Conservation (phyloP, 2,797 vertebrate species). For the Crypturellus tataupa region DNA sequence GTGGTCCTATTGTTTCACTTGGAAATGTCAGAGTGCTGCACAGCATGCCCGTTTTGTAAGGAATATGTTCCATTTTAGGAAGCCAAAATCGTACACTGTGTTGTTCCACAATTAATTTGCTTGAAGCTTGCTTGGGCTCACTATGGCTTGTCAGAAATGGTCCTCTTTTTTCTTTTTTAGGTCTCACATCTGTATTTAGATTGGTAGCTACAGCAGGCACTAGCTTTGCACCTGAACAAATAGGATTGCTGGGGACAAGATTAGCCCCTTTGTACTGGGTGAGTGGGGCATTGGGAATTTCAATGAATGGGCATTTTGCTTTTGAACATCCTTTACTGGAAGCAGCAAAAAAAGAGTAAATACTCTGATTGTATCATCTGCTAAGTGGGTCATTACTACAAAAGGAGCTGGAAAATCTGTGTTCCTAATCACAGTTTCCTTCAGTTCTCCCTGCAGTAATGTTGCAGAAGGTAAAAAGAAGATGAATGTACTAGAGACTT, state of each 20-base stretch:
- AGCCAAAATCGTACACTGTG: conserved; percentile 24
- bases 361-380: conserved; percentile 47
- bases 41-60: conserved; percentile 57
- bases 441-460: background rate
- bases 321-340: conserved; percentile 63
- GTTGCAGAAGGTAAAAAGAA: background rate
- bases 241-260: conserved; percentile 26
- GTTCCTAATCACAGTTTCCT: conserved; percentile 29
- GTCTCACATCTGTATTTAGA: background rate
- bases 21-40: conserved; percentile 55
- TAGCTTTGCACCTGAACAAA: conserved; percentile 67
- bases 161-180: background rate
- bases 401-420: conserved; percentile 53
- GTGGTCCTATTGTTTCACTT: conserved; percentile 70
- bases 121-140: conserved; percentile 40
- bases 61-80: conserved; percentile 48
- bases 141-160: conserved; percentile 16
- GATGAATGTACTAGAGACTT: background rate
- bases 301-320: conserved; percentile 36
- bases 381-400: conserved; percentile 70
- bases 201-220: conserved; percentile 1
- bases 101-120: conserved; percentile 65
- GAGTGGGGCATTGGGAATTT: background rate
- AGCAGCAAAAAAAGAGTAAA: conserved; percentile 23
- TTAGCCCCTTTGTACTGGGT: background rate